These are phyloP conservation scores for Rapana venosa DNA, from an alignment of 2,888 invertebrate genomes.

Conservation along the genomic window DNA sequence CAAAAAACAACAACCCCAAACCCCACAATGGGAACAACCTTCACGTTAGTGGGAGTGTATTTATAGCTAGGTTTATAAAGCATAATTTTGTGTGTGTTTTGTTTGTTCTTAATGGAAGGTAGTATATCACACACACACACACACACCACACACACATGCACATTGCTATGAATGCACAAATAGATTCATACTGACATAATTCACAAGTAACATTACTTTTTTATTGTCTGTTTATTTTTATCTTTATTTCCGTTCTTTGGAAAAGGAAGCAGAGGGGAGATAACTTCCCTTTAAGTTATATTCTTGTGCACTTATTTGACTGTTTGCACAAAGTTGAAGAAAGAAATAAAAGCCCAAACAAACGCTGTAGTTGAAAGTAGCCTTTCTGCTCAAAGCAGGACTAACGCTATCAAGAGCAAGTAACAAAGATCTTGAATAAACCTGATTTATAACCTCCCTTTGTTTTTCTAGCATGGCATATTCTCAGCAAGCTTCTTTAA, in stretches of 20 bases:
- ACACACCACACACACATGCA: not conserved
- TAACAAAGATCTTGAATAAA: not conserved
- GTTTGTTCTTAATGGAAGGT: not conserved
- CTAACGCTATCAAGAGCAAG: too few relatives aligned
- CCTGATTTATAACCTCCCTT: not conserved
- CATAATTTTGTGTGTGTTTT: not conserved
- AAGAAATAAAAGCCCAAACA: not conserved
- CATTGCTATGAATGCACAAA: not conserved
- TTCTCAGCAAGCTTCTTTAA: not conserved
- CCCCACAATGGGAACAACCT: too few relatives aligned
- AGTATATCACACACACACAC: not conserved
- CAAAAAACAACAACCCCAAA: too few relatives aligned
- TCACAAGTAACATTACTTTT: not conserved
- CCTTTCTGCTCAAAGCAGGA: not conserved
- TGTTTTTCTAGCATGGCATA: not conserved
- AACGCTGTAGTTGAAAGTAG: not conserved
- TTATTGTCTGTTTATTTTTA: not conserved
- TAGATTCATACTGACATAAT: not conserved
- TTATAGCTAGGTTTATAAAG: too few relatives aligned
- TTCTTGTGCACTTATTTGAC: too few relatives aligned
- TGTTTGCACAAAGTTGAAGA: not conserved
- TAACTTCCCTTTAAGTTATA: too few relatives aligned
- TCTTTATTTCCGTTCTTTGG: too few relatives aligned
- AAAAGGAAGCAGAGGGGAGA: not conserved
- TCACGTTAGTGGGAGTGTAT: too few relatives aligned